Evolutionary conservation across 2,797 vertebrate genomes (phyloP), one percentile per base, ranked within the genome.

Genomic region (Meriones psammophilus): DNA sequence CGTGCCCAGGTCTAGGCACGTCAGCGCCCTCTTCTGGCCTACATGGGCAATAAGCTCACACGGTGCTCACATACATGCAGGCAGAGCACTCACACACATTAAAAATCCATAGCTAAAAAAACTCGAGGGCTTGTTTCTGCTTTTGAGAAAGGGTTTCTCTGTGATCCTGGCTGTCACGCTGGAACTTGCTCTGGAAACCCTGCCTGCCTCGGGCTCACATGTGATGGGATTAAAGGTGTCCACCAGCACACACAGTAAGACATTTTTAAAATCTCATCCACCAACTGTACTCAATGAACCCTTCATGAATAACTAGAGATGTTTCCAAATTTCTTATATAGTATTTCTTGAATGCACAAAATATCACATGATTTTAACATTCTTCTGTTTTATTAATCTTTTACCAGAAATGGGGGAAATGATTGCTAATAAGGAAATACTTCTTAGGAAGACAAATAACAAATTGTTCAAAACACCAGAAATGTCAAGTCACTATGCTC

Each of bases 401-500:
- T 87, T 94, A 96, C 46, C 73, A 80, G 24, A 94, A 54, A 17
- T 93, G 33, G n/a, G 28, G 80, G 80, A 89, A 90, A 28, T 81
- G 17, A 87, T 86, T 33, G 50, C 33, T 68, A 86, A 36, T 26
- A 36, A 66, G 66, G 39, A 90, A 94, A 81, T 93, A 91, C 86
- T 76, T 85, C 88, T 73, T 42, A 60, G n/a, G 54, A 88, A 60
- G 26, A 74, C 78, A 79, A 93, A 88, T 2, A 86, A 42, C 10
- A 90, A 96, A 84, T 28, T 79, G 71, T 84, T 85, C 71, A 95
- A 93, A 79, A 93, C 36, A 92, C 0, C 71, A 39, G 46, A 89
- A 89, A 74, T 62, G 39, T 79, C 89, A 94, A 96, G 68, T 88
- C 71, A 84, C n/a, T 66, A 83, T 58, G 66, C 92, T 62, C 24